A percentile compares a stretch with the other conserved stretches of the same genome.
Evolutionary conservation across 2,888 invertebrate genomes (phyloP).

Genomic region (Germaria angustata): DNA sequence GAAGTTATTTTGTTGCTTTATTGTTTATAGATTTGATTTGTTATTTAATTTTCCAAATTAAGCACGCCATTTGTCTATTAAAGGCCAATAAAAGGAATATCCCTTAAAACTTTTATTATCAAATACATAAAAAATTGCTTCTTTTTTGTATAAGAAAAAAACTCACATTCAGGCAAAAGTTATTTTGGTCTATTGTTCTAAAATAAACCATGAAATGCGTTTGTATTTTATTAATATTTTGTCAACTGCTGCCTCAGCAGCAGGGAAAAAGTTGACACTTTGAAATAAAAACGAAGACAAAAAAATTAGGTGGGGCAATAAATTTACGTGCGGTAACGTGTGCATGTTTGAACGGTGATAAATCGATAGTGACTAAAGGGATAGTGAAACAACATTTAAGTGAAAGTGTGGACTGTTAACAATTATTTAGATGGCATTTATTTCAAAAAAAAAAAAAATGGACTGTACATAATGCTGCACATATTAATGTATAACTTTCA

Average conservation of each 20-base stretch:
- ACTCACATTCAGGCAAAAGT: not conserved
- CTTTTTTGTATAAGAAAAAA: not conserved
- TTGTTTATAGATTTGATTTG: conserved; percentile 54
- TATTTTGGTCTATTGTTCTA: not conserved
- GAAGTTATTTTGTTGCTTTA: conserved; percentile 41
- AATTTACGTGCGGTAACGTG: not conserved
- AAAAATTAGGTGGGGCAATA: conserved; percentile 41
- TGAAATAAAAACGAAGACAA: not conserved
- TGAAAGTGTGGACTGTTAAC: conserved; percentile 38
- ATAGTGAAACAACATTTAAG: not conserved
- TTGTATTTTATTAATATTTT: conserved; percentile 25
- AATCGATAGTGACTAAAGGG: conserved; percentile 15
- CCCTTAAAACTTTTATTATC: conserved; percentile 1
- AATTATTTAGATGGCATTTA: conserved; percentile 2
- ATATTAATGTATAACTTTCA: not conserved
- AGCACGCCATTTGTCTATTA: conserved; percentile 67
- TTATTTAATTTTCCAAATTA: conserved; percentile 57
- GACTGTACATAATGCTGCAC: not conserved
- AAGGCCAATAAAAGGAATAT: conserved; percentile 60
- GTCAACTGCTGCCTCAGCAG: conserved; percentile 31
- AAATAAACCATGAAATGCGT: conserved; percentile 14
- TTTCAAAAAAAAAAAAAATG: not conserved
- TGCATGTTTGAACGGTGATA: not conserved
- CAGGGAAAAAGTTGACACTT: conserved; percentile 32
- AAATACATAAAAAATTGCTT: conserved; percentile 10